phyloP scores from a whole-genome alignment of 2,888 invertebrate genomes.

The Ichneumoninae sp. region DNA sequence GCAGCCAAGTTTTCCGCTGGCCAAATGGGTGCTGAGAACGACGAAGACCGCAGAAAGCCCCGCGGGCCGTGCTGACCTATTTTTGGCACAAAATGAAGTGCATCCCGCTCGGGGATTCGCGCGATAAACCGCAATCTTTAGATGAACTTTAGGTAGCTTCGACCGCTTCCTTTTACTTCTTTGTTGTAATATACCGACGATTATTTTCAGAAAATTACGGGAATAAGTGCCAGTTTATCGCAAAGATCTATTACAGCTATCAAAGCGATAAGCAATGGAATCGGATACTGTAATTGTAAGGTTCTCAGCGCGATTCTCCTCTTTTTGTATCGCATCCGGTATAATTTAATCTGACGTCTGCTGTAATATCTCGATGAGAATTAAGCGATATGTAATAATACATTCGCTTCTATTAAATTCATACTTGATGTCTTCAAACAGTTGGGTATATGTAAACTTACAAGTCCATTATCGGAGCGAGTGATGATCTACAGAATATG shows the following conservation, averaged over 20 bases:
- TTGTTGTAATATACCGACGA: conserved; percentile 7
- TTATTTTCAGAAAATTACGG: conserved; percentile 16
- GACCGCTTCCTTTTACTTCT: neutral
- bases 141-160: conserved; percentile 55
- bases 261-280: neutral
- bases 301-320: neutral
- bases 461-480: conserved; percentile 20
- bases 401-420: neutral
- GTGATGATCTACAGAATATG: conserved; percentile 20
- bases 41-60: conserved; percentile 45
- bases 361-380: neutral
- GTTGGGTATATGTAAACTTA: neutral
- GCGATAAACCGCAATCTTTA: conserved; percentile 66
- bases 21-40: conserved; percentile 55
- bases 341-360: neutral
- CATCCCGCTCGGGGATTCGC: conserved; percentile 52
- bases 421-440: neutral
- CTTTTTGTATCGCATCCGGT: neutral
- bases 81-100: conserved; percentile 62
- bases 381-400: neutral
- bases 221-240: conserved; percentile 29
- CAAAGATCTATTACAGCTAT: conserved; percentile 5
- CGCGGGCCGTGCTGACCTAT: conserved; percentile 59
- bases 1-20: conserved; percentile 26
- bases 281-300: neutral